phyloP scores from a whole-genome alignment of 2,797 vertebrate genomes.

The Ctenopoma kingsleyae region DNA sequence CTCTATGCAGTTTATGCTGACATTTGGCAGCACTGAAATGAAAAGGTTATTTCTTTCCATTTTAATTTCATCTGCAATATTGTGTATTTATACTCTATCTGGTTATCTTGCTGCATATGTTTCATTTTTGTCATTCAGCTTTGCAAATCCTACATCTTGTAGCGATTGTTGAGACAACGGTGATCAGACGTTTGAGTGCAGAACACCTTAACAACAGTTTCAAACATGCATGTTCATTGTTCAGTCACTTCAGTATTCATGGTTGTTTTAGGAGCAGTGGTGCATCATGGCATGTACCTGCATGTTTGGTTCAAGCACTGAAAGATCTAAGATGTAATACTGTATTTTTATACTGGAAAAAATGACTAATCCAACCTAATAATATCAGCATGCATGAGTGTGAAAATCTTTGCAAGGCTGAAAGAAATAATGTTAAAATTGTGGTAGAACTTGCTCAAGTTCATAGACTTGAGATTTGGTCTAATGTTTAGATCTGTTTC shows the following conservation, averaged over 20 bases:
- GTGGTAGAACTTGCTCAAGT: background rate
- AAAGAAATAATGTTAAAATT: background rate
- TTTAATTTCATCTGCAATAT: background rate
- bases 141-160: conserved; percentile 38
- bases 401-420: background rate
- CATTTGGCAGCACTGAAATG: conserved; percentile 54
- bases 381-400: background rate
- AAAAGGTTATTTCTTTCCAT: conserved; percentile 51
- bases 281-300: background rate
- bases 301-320: background rate
- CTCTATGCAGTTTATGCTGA: conserved; percentile 33
- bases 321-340: background rate
- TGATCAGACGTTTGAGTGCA: background rate
- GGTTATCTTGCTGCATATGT: conserved; percentile 24
- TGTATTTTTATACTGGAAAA: background rate
- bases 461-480: background rate
- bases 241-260: background rate
- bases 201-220: background rate
- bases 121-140: conserved; percentile 13
- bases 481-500: background rate
- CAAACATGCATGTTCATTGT: background rate
- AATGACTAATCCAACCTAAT: background rate
- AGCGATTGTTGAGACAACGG: conserved; percentile 24
- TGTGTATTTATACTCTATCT: conserved; percentile 13
- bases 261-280: conserved; percentile 1